Base-by-base conservation (phyloP, 2,113 vertebrate species). In the Sminthopsis crassicaudata region DNA sequence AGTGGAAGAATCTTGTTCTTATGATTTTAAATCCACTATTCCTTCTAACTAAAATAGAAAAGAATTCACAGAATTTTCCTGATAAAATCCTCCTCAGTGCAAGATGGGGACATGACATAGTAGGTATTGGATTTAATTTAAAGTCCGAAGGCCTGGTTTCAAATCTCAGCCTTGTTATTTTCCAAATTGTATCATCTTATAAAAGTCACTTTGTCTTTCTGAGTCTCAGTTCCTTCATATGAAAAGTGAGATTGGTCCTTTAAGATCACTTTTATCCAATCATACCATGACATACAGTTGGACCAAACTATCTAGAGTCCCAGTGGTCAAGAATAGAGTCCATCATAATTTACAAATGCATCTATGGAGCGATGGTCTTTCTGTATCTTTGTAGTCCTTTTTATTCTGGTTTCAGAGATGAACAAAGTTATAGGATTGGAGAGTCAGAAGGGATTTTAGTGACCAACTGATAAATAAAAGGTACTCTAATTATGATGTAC, bases 271-370 rank as follows among this genome's bases (percentile, higher is more conserved):
- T 76, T 8, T 76, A n/a, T 22, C 36, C 16, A 76, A n/a, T 14
- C 30, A 67, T 76, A 42, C 7, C 0, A 22, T 2, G 91, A 23
- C 2, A 7, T 30, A 14, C 24, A 3, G 16, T 0, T 26, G 42
- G 48, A 25, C 48, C 27, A 30, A 46, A 16, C 22, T 27, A 24
- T 1, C 23, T 36, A 0, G 2, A 0, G 5, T 26, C 6, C 1
- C 54, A n/a, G 30, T 26, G 26, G 42, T 1, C 6, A 8, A 46
- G 30, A 24, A 26, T 16, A 48, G 89, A 90, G 67, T 60, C 30
- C 46, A 52, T 89, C 55, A 0, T 10, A 26, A 7, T 8, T 0
- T 36, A 52, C 91, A 94, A 76, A 46, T 50, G 12, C 6, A 1
- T 53, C 48, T 53, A 30, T 57, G 36, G 36, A 23, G 9, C 16